Conservation (phyloP, 2,113 vertebrate genomes). For the Bungarus multicinctus region DNA sequence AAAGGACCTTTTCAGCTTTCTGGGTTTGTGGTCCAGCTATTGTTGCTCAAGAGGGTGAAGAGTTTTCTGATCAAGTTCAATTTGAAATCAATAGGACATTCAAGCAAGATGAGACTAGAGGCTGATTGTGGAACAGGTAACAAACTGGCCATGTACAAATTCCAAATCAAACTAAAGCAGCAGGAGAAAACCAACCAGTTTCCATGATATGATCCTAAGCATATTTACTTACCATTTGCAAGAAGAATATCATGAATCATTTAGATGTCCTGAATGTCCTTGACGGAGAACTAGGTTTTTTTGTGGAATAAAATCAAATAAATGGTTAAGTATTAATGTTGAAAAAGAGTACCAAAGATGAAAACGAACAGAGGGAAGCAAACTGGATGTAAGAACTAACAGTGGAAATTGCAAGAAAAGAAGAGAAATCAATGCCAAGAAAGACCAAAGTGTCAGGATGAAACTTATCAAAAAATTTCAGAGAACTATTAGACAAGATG, state of each 20-base stretch:
- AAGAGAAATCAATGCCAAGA: neutral
- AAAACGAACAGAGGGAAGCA: neutral
- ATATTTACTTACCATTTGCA: neutral
- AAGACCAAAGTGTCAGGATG: neutral
- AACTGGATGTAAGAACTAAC: neutral
- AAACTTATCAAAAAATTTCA: neutral
- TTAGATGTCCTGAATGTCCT: neutral
- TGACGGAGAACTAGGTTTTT: neutral
- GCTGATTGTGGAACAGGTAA: neutral
- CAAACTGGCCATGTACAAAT: neutral
- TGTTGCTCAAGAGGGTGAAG: neutral
- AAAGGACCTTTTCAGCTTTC: neutral
- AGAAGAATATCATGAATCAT: neutral
- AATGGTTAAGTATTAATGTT: neutral
- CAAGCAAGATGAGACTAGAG: neutral
- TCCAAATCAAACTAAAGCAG: neutral
- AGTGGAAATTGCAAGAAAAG: neutral
- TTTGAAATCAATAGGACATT: neutral
- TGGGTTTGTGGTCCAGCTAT: neutral
- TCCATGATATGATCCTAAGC: neutral
- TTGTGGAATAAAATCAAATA: neutral
- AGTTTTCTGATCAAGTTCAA: neutral
- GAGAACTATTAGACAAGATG: neutral
- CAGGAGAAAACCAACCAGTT: neutral
- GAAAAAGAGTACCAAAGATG: neutral